These are phyloP conservation scores for Sericinus montela DNA, from an alignment of 2,888 invertebrate genomes.

Conservation along the genomic window DNA sequence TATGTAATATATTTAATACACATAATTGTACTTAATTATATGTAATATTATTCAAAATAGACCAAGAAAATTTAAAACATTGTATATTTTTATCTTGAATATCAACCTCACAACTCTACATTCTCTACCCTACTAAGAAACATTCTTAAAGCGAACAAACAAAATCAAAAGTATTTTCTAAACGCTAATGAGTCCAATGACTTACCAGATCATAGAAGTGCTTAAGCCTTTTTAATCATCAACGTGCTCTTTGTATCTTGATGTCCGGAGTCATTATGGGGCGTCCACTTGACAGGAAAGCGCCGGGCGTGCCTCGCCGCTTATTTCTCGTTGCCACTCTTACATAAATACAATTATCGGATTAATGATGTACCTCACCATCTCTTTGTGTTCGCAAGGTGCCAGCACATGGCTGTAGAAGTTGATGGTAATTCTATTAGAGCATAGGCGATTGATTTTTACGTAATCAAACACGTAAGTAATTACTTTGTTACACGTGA, in stretches of 20 bases:
- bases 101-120: no score
- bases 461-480: no score
- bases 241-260: constrained; percentile 5
- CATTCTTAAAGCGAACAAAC: no score
- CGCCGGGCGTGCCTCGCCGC: constrained; percentile 8
- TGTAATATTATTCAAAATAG: no score
- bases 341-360: constrained; percentile 23
- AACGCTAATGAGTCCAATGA: background rate
- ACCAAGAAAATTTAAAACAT: no score
- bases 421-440: background rate
- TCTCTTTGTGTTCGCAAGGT: background rate
- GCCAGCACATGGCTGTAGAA: background rate
- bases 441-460: background rate
- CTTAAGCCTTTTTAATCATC: constrained; percentile 1
- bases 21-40: no score
- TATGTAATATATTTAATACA: no score
- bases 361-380: constrained; percentile 28
- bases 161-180: background rate
- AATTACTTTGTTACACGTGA: no score
- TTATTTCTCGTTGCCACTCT: constrained; percentile 22
- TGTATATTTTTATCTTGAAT: no score
- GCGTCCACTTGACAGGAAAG: constrained; percentile 19
- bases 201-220: background rate
- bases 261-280: constrained; percentile 14
- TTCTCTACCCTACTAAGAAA: no score